phyloP scores from a whole-genome alignment of 2,888 invertebrate species.

The Congeria kusceri region DNA sequence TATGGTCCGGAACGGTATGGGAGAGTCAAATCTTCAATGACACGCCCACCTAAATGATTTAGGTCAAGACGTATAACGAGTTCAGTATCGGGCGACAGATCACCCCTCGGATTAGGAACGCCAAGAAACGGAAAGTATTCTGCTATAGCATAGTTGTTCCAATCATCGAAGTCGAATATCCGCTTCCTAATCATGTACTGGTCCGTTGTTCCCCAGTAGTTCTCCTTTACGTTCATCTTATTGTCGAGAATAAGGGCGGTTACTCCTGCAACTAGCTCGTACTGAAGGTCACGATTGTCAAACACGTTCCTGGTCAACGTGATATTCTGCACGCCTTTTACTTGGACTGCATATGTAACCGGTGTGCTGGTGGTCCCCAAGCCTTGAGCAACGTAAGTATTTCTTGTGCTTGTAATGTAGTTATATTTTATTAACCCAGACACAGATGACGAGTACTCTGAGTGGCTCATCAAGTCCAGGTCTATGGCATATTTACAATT shows the following conservation, averaged over 20 bases:
- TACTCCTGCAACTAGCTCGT: constrained; percentile 95
- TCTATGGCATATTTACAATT: constrained; percentile 93
- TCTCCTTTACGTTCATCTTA: constrained; percentile 94
- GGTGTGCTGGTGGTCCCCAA: constrained; percentile 73
- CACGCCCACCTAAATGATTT: constrained; percentile 86
- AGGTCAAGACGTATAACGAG: constrained; percentile 72
- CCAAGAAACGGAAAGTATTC: constrained; percentile 94
- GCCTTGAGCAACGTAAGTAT: constrained; percentile 51
- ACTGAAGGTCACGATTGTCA: constrained; percentile 88
- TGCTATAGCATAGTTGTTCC: constrained; percentile 99
- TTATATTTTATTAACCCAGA: constrained; percentile 87
- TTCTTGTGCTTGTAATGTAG: constrained; percentile 72
- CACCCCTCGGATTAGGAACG: constrained; percentile 85
- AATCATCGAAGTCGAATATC: constrained; percentile 99
- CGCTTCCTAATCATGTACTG: constrained; percentile 91
- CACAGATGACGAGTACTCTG: constrained; percentile 92
- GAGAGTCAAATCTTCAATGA: constrained; percentile 87
- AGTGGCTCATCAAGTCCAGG: constrained; percentile 95
- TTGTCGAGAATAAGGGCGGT: constrained; percentile 94
- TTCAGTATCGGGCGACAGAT: constrained; percentile 70
- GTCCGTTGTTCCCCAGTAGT: constrained; percentile 97
- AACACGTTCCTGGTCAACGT: constrained; percentile 95
- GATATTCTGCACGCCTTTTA: constrained; percentile 97
- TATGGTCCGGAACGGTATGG: constrained; percentile 75
- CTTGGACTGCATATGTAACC: constrained; percentile 91